Evolutionary conservation across 30 jellyfish, hydroid and myxozoan genomes (phyloP), one percentile per base, ranked within the genome.

Genomic region (Aurelia aurita complex sp. Pacific): DNA sequence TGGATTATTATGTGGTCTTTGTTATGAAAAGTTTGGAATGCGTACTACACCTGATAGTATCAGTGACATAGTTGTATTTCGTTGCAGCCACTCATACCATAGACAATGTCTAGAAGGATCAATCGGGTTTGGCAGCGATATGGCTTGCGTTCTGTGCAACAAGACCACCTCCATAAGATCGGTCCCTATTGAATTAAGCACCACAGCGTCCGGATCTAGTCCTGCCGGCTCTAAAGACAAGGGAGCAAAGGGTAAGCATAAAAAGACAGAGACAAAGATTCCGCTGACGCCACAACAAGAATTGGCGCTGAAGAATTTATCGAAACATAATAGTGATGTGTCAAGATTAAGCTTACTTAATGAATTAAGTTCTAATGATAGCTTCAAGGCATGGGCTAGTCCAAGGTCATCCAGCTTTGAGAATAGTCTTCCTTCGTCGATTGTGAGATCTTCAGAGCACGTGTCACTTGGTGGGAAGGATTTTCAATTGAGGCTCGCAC

Each of bases 61-160:
- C 38, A 79, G 76, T 77, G 93, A 85, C 74, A 54, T 90, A 11
- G 32, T 85, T 19, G 29, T 95, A 43, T 95, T 95, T 69, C 91
- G 97, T 2, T 95, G 99, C 70, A 85, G 92, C 36, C 99, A 95
- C 66, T 46, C 94, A 2, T 95, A 70, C 75, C 99, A 95, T 61
- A 90, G 68, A 61, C 91, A 74, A 36, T 95, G 99, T 72, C 88
- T 95, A 35, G 97, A 95, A 86, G 97, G 97, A 29, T 74, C 96
- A 11, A 89, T 95, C 42, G 99, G 99, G 55, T 91, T 76, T 68
- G 99, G 91, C 5, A 92, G 86, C 50, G 97, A 86, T 63, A 55
- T 87, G 62, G 55, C 85, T 12, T 95, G 99, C 73, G 91, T 90
- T 18, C 74, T 88, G 17, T 95, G 99, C 82, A 85, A 74, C 85